Evolutionary conservation across 2,888 invertebrate species (phyloP), one percentile per base, ranked within the genome.

Genomic region (Bugula neritina): DNA sequence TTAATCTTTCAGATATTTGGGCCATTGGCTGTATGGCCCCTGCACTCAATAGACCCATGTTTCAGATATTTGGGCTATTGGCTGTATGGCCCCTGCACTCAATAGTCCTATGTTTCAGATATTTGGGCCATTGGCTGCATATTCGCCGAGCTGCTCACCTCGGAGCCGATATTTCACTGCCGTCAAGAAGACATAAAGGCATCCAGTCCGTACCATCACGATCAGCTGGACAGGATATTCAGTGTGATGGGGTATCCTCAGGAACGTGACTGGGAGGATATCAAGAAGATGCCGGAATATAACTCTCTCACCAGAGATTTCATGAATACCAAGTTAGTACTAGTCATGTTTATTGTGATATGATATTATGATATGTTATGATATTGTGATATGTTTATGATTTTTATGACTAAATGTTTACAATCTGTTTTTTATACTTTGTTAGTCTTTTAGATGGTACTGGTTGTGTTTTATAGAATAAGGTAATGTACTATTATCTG

Each of bases 101-200:
- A n/a, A n/a, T n/a, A n/a, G 43, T 17, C 17, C 17, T 17, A 5
- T 69, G 27, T 77, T 78, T 23, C 78, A 93, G 96, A 97, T 86
- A 97, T 97, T 75, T 97, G 96, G 97, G 97, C 97, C 0, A 97
- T 97, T 83, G 97, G 97, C 0, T 99, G 99, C 83, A 99, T 99
- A 84, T 99, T 99, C 87, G 97, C 98, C 0, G 98, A 98, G 84
- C 86, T 99, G n/a, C 86, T 99, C 75, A 99, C 98, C 0, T 97
- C 96, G 0, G 99, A 99, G 84, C 99, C 99, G 17, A 97, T 99
- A 81, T 99, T 99, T 85, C 97, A 98, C 82, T 99, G 98, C 86
- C 90, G 98, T 3, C 99, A 99, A 86, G 99, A 99, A 86, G 98
- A 99, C 82, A 98, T 99, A 73, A 99, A 99, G 85, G 98, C 98